These are phyloP conservation scores for Meleagris gallopavo DNA, from an alignment of 2,113 vertebrate species.

Conservation along the genomic window DNA sequence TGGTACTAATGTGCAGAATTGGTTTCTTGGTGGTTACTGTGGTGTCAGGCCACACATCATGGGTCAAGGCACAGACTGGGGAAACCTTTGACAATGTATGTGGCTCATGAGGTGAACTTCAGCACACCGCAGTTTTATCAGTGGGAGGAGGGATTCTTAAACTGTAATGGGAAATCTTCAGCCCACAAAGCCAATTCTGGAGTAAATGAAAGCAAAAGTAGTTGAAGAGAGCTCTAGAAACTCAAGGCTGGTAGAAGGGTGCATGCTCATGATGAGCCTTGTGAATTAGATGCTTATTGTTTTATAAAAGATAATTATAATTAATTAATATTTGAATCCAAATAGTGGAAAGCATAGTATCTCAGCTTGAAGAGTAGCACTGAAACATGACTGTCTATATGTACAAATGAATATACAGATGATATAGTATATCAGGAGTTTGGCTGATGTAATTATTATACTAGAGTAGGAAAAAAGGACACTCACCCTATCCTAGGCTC, in stretches of 20 bases:
- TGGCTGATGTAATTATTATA: no score
- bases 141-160: neutral
- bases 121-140: neutral
- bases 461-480: no score
- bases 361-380: neutral
- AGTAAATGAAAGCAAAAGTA: neutral
- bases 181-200: neutral
- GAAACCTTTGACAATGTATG: neutral
- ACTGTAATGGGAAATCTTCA: neutral
- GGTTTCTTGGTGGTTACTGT: neutral
- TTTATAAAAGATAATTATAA: neutral
- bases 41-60: neutral
- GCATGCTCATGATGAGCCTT: rapidly evolving
- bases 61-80: neutral
- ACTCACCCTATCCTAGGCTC: no score
- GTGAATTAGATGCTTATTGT: neutral
- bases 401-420: no score
- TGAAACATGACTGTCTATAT: neutral
- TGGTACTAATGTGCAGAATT: neutral
- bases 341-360: neutral
- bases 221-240: neutral
- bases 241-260: neutral
- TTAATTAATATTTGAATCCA: neutral
- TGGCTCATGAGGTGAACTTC: neutral
- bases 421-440: no score